Conservation (phyloP, 1,140 invertebrate species). For the Adoxophyes honmai region DNA sequence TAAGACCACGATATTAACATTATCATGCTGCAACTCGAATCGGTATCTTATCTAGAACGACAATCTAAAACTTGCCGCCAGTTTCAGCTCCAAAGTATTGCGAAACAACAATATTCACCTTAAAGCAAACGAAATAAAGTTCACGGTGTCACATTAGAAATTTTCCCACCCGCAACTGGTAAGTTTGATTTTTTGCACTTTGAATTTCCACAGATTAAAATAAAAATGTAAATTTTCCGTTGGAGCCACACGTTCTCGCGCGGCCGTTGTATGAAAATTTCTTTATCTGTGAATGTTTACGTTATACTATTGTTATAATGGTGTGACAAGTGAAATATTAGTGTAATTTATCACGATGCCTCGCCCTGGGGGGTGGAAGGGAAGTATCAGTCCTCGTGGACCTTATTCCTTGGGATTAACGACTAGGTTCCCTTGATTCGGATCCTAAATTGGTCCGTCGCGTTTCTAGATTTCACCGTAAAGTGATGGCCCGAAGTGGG, state of each 20-base stretch:
- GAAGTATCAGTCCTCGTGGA: neutral
- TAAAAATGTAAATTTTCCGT: neutral
- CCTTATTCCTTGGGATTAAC: neutral
- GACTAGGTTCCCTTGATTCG: neutral
- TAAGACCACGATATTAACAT: too few relatives aligned
- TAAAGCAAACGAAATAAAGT: neutral
- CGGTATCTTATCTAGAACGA: constrained; percentile 2
- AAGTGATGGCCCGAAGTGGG: constrained; percentile 11
- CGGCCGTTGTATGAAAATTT: neutral
- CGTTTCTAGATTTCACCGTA: constrained; percentile 1
- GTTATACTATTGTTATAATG: constrained; percentile 13
- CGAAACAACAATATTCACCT: neutral
- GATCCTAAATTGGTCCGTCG: neutral
- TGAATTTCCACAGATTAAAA: neutral
- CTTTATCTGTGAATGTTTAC: constrained; percentile 11
- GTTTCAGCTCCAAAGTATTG: neutral
- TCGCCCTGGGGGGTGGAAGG: neutral
- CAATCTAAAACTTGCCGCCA: neutral
- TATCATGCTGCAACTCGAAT: neutral
- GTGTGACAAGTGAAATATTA: constrained; percentile 14
- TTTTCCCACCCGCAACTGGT: neutral
- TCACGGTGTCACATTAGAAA: neutral
- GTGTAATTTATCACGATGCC: constrained; percentile 15
- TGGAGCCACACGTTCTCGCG: neutral
- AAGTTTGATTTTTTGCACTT: neutral